phyloP scores from a whole-genome alignment of 2,113 vertebrate genomes.

The Herpailurus yagouaroundi region DNA sequence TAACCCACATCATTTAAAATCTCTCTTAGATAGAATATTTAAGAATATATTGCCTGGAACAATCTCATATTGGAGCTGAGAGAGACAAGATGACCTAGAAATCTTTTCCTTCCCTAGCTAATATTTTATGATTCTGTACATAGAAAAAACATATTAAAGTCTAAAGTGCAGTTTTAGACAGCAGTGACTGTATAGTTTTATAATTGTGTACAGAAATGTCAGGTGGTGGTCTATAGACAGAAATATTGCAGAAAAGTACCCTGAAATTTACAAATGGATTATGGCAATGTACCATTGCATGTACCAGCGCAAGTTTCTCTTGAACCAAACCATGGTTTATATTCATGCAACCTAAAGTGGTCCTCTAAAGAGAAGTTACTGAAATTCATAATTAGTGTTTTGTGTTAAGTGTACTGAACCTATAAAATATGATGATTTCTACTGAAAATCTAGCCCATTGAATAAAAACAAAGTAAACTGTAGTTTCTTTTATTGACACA shows the following conservation, averaged over 20 bases:
- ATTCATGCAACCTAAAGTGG: neutral
- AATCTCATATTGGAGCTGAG: neutral
- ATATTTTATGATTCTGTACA: slow-evolving; percentile 16
- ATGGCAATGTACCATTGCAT: neutral
- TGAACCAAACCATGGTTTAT: slow-evolving; percentile 7
- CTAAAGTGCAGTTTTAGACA: neutral
- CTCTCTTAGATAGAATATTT: neutral
- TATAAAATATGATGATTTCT: neutral
- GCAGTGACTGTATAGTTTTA: neutral
- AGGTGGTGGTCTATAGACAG: neutral
- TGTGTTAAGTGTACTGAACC: neutral
- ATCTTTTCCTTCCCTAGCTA: neutral
- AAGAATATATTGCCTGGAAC: neutral
- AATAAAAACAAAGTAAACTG: neutral
- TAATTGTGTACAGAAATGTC: neutral
- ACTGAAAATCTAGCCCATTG: neutral
- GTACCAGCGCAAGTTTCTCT: neutral
- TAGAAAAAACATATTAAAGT: slow-evolving; percentile 31
- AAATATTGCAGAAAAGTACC: neutral
- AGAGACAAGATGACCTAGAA: neutral
- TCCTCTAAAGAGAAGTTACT: neutral
- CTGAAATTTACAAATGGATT: slow-evolving; percentile 58
- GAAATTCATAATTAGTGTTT: neutral
- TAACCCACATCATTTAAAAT: neutral
- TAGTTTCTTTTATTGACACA: neutral